Evolutionary conservation across 2,888 invertebrate genomes (phyloP).

Genomic region (Heteropelma amictum): DNA sequence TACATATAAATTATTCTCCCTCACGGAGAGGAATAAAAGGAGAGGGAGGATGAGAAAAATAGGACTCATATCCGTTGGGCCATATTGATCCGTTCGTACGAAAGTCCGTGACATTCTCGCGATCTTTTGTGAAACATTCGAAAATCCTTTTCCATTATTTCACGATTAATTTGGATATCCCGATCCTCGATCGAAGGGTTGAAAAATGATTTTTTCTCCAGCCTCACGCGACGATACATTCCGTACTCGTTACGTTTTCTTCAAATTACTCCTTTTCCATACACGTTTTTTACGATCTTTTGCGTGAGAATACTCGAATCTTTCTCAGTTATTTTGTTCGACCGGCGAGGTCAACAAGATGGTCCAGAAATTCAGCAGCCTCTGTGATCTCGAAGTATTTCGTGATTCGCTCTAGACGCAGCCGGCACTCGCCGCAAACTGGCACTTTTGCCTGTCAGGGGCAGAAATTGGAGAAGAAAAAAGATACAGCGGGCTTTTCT

Average conservation of each 20-base stretch:
- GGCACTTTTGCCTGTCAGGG: slow-evolving; percentile 31
- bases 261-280: too few species aligned
- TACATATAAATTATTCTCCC: slow-evolving; percentile 66
- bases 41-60: slow-evolving; percentile 38
- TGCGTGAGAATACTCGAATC: too few species aligned
- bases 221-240: too few species aligned
- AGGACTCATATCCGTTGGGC: slow-evolving; percentile 32
- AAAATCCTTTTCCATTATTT: too few species aligned
- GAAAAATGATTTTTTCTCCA: too few species aligned
- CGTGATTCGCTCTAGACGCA: not conserved
- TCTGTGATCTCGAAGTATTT: slow-evolving; percentile 5
- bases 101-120: slow-evolving; percentile 30
- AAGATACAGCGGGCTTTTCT: slow-evolving; percentile 1
- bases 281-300: too few species aligned
- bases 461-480: slow-evolving; percentile 15
- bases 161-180: too few species aligned
- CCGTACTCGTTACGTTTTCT: too few species aligned
- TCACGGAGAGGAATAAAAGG: slow-evolving; percentile 45
- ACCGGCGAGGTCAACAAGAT: too few species aligned
- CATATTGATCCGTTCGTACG: slow-evolving; percentile 40
- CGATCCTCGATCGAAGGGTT: too few species aligned
- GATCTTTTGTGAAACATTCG: not conserved
- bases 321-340: too few species aligned
- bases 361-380: not conserved
- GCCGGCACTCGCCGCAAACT: not conserved